Conservation (phyloP, 2,797 vertebrate species). For the Xyrichtys novacula region DNA sequence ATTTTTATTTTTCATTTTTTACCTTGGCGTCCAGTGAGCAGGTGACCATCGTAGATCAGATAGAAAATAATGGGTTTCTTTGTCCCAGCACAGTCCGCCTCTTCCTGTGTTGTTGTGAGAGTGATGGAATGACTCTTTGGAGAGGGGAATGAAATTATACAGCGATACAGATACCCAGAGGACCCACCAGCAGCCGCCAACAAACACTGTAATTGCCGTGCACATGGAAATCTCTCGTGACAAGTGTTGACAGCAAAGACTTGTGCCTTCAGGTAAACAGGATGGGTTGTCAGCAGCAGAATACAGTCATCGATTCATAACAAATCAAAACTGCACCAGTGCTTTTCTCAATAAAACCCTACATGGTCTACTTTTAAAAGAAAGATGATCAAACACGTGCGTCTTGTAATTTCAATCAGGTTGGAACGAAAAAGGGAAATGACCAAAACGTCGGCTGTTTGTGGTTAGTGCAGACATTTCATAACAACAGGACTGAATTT, state of each 20-base stretch:
- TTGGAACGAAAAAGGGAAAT: neutral
- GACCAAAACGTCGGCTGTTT: neutral
- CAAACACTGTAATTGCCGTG: constrained; percentile 66
- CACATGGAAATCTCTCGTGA: constrained; percentile 60
- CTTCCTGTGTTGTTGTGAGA: constrained; percentile 32
- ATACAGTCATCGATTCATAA: constrained; percentile 54
- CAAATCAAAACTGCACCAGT: constrained; percentile 37
- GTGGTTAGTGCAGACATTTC: neutral
- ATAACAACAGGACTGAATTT: neutral
- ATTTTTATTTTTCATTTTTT: constrained; percentile 54
- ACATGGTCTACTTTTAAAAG: constrained; percentile 16
- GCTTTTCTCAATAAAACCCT: constrained; percentile 8
- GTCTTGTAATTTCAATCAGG: constrained; percentile 6
- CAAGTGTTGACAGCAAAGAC: constrained; percentile 57
- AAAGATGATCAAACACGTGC: neutral
- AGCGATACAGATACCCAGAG: constrained; percentile 59
- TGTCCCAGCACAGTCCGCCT: constrained; percentile 34
- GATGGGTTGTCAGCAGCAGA: constrained; percentile 36
- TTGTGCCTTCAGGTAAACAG: constrained; percentile 51
- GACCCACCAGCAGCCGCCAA: constrained; percentile 55
- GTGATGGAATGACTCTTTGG: constrained; percentile 62
- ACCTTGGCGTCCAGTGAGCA: constrained; percentile 46
- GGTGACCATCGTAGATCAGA: constrained; percentile 59
- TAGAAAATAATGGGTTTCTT: constrained; percentile 60
- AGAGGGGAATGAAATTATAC: constrained; percentile 61